These are phyloP conservation scores for Donacobius atricapilla DNA, from an alignment of 2,113 vertebrate species.

Conservation along the genomic window DNA sequence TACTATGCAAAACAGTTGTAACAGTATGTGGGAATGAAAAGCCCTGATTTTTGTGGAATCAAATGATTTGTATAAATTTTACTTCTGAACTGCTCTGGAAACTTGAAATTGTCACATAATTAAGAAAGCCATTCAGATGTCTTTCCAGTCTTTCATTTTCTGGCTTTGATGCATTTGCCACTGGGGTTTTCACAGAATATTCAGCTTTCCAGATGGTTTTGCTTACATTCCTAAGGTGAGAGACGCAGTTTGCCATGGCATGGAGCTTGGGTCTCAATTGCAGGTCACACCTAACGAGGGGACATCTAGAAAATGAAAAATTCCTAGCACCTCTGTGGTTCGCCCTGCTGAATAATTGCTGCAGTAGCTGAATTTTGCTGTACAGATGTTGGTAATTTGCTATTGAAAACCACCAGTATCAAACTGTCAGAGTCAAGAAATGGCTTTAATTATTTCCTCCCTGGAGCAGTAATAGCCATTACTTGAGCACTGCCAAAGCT, in stretches of 20 bases:
- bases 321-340: neutral
- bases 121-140: conserved; percentile 13
- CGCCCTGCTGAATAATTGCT: conserved; percentile 1
- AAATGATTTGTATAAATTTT: neutral
- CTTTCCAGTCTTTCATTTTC: conserved; percentile 30
- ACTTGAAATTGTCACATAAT: conserved; percentile 5
- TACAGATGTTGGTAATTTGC: conserved; percentile 62
- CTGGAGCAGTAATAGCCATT: conserved; percentile 30
- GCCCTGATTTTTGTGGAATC: neutral
- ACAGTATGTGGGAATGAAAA: neutral
- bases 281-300: conserved; percentile 15
- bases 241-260: neutral
- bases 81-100: conserved; percentile 25
- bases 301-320: neutral
- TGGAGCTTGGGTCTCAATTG: neutral
- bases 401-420: conserved; percentile 51
- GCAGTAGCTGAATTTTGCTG: conserved; percentile 17
- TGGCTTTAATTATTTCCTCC: conserved; percentile 70
- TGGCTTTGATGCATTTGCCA: conserved; percentile 29
- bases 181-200: conserved; percentile 22
- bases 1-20: neutral
- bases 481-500: conserved; percentile 18
- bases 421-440: conserved; percentile 60
- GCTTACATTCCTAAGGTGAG: neutral
- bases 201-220: conserved; percentile 33